phyloP scores from a whole-genome alignment of 2,888 invertebrate genomes.

The Hemithea aestivaria region DNA sequence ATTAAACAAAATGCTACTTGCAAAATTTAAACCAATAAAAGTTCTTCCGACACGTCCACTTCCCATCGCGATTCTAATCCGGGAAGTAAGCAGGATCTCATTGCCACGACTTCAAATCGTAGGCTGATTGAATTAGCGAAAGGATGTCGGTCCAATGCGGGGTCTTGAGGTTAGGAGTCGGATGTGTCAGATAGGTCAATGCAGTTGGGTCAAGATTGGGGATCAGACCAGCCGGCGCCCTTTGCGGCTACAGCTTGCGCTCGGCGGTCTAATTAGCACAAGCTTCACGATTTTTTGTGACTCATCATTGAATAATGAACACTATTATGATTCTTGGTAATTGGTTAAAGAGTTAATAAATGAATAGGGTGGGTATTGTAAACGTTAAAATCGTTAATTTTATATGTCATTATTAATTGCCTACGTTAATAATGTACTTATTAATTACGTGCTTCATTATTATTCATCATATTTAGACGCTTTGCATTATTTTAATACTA shows the following conservation, averaged over 20 bases:
- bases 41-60: conserved; percentile 12
- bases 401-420: too few species aligned
- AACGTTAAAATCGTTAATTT: too few species aligned
- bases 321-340: background rate
- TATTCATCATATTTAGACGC: too few species aligned
- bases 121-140: conserved; percentile 62
- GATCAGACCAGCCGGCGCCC: conserved; percentile 36
- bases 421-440: too few species aligned
- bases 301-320: conserved; percentile 29
- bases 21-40: conserved; percentile 10
- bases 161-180: conserved; percentile 36
- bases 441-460: too few species aligned
- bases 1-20: too few species aligned
- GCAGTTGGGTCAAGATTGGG: conserved; percentile 36
- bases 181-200: conserved; percentile 17
- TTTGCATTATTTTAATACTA: too few species aligned
- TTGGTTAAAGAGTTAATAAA: too few species aligned
- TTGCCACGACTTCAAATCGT: conserved; percentile 9
- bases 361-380: too few species aligned
- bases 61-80: conserved; percentile 8
- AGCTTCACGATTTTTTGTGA: conserved; percentile 39
- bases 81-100: conserved; percentile 33
- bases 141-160: conserved; percentile 46
- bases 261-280: conserved; percentile 38
- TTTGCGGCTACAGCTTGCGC: conserved; percentile 51